Conservation (phyloP, 2,888 invertebrate species). For the Drosophila flavopinicola region DNA sequence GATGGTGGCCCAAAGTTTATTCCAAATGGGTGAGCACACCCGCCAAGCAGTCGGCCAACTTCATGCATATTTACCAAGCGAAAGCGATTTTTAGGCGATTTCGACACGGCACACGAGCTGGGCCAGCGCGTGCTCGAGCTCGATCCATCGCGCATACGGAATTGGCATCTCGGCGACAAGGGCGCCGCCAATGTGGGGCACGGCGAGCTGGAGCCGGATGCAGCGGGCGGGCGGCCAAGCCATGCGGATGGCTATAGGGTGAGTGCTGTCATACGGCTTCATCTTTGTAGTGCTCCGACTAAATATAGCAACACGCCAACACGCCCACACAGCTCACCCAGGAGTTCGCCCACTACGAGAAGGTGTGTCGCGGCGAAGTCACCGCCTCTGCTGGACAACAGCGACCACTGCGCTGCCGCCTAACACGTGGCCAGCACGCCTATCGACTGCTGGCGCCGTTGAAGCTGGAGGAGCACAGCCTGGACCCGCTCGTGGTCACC, state of each 20-base stretch:
- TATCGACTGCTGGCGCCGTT: conserved; percentile 78
- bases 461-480: conserved; percentile 85
- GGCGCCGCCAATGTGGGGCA: conserved; percentile 28
- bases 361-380: conserved; percentile 78
- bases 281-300: conserved; percentile 14
- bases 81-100: conserved; percentile 62
- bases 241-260: conserved; percentile 58
- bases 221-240: conserved; percentile 22
- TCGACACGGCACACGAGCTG: conserved; percentile 70
- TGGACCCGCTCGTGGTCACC: conserved; percentile 86
- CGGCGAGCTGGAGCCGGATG: conserved; percentile 13
- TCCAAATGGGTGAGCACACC: conserved; percentile 72
- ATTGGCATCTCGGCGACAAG: conserved; percentile 67
- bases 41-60: conserved; percentile 26
- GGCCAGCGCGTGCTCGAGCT: conserved; percentile 74
- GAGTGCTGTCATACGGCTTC: conserved; percentile 19
- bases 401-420: conserved; percentile 75
- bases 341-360: conserved; percentile 84
- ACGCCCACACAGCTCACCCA: conserved; percentile 60
- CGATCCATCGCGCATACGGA: conserved; percentile 68
- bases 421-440: conserved; percentile 51
- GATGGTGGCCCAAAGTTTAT: conserved; percentile 72
- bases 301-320: conserved; percentile 26
- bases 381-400: conserved; percentile 56
- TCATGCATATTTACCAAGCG: conserved; percentile 41